Evolutionary conservation across 2,888 invertebrate species (phyloP), one percentile per base, ranked within the genome.

Genomic region (Malthinus seriepunctatus): DNA sequence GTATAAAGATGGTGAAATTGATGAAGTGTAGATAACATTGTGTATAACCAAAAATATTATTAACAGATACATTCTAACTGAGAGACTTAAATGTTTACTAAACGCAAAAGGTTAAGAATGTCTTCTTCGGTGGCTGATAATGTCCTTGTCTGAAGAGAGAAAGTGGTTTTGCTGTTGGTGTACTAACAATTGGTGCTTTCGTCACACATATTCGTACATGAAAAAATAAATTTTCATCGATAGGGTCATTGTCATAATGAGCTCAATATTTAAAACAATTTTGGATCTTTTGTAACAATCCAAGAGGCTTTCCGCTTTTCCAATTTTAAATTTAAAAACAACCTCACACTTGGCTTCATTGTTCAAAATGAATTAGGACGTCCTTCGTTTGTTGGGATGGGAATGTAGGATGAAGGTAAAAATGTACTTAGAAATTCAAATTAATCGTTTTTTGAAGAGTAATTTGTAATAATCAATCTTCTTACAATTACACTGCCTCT

Each of bases 131-230:
- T 57, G 63, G 63, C 63, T 63, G 62, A 60, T 60, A 55, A 52
- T 57, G 64, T 56, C 66, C 64, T 66, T 64, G 64, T 51, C 39
- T 48, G 23, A 50, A 47, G 52, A 58, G 66, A 66, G 66, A 66
- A 66, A 66, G 66, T 66, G 54, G 66, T 65, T 65, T 58, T 32
- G 52, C 54, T 51, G 54, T 35, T 51, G 37, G 60, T 54, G 54
- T 56, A 54, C 53, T 46, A 55, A 63, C 51, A 60, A 63, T 62
- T 60, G 57, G 57, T 52, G 63, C 53, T 58, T 49, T 59, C 50
- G 61, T 51, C 56, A 52, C 58, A 56, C 44, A 47, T 37, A 11
- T 32, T 44, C 15, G 37, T 51, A 46, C 35, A 42, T 39, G 38
- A 48, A 33, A 45, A 49, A 49, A 51, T 32, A 33, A 32, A 50